These are phyloP conservation scores for Muschampia plurimacula DNA, from an alignment of 2,888 invertebrate genomes.

Conservation along the genomic window DNA sequence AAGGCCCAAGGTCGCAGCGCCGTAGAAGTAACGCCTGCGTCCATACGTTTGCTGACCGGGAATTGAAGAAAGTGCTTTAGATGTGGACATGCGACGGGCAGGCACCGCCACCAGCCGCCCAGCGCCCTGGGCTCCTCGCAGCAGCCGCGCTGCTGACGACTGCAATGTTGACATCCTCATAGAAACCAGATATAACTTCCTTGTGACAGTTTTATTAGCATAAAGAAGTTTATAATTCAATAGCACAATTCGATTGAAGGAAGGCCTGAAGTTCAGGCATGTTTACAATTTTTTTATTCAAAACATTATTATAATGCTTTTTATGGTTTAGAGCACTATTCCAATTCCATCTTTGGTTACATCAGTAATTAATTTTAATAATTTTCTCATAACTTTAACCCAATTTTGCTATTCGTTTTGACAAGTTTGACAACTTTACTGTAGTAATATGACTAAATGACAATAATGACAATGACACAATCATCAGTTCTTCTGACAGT, in stretches of 20 bases:
- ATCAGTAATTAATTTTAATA: conserved; percentile 12
- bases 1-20: conserved; percentile 63
- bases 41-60: conserved; percentile 6
- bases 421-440: neutral
- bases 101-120: conserved; percentile 41
- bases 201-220: neutral
- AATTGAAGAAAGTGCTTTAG: neutral
- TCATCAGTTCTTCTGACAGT: too few species aligned
- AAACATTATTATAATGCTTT: conserved; percentile 9
- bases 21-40: conserved; percentile 44
- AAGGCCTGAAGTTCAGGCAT: conserved; percentile 25
- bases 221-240: conserved; percentile 5
- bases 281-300: conserved; percentile 24
- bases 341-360: conserved; percentile 13
- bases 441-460: too few species aligned
- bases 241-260: conserved; percentile 2
- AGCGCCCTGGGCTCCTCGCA: conserved; percentile 41
- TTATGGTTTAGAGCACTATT: neutral
- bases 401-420: neutral
- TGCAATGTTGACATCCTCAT: conserved; percentile 49
- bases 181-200: neutral
- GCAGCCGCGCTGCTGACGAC: conserved; percentile 49
- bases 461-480: too few species aligned
- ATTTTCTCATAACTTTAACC: neutral
- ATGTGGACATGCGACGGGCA: conserved; percentile 25